Base-by-base conservation (phyloP, 2,113 vertebrate genomes). In the Poecile atricapillus region DNA sequence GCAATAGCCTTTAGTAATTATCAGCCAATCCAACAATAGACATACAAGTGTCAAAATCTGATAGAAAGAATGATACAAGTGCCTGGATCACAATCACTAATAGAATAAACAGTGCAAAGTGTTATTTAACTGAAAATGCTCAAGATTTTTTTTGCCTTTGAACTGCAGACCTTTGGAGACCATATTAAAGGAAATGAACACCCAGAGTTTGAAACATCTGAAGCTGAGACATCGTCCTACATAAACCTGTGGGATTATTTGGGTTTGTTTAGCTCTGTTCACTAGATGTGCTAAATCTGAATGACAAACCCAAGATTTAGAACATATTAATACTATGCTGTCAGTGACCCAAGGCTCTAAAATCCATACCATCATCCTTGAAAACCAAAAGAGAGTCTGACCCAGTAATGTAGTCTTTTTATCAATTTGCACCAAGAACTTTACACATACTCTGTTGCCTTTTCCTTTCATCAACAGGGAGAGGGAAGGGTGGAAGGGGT, bases 1-100 rank as follows among this genome's bases (percentile, higher is more conserved):
- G 95, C 90, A 98, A 97, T 76, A 95, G 96, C 74, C 95, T 97
- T 97, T 97, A 94, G 95, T 91, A 97, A 97, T 95, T 90, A 95
- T 93, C 94, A 97, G 93, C 91, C 95, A 95, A 94, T 96, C 81
- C 83, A 97, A 37, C 3, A 47, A 93, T 10, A 96, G 95, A 96
- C 94, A 97, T 92, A 93, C 96, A 98, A 97, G 91, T 95, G 95
- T 98, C 96, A 94, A 94, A 97, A 92, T 94, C 90, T 95, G 95
- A 97, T 94, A 96, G 88, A 97, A 97, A 96, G 91, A 85, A 83
- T 90, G 83, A 89, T 56, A 86, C n/a, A 69, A 93, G 79, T 0
- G 19, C 12, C 50, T 94, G 80, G 59, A 91, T 82, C 67, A 91
- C 68, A 11, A 27, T 91, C 69, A 82, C 78, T 91, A 95, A 95